Percentiles rank a stretch among this genome's conserved stretches.
phyloP scores from a whole-genome alignment of 2,888 invertebrate genomes.

The Melangyna quadrimaculata region DNA sequence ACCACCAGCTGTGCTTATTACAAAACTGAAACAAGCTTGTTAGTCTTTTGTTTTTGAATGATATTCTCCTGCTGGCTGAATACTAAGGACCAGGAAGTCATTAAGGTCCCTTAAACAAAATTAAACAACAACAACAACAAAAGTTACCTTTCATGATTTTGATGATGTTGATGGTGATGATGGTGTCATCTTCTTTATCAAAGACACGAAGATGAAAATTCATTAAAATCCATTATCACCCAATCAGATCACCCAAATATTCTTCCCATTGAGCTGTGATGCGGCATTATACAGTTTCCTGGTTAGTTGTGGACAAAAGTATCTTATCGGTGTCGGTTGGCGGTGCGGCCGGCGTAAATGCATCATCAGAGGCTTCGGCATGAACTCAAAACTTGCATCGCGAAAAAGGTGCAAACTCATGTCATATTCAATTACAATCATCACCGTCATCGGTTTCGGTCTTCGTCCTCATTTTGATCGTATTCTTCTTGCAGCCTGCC shows the following conservation, averaged over 20 bases:
- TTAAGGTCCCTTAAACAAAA: conserved; percentile 25
- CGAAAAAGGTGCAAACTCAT: conserved; percentile 67
- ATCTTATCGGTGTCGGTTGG: conserved; percentile 39
- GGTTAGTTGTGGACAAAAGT: neutral
- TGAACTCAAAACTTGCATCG: conserved; percentile 1
- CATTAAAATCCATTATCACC: conserved; percentile 68
- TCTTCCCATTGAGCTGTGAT: conserved; percentile 36
- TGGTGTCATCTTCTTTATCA: conserved; percentile 28
- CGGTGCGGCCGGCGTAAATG: neutral
- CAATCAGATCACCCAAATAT: conserved; percentile 64
- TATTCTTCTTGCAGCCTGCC: neutral
- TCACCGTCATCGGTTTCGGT: conserved; percentile 32
- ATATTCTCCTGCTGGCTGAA: neutral
- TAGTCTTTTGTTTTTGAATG: neutral
- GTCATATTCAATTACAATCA: conserved; percentile 71
- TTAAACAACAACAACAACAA: neutral
- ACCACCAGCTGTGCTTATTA: conserved; percentile 63
- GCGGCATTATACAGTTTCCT: neutral
- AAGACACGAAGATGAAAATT: conserved; percentile 34
- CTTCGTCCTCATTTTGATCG: neutral
- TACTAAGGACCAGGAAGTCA: conserved; percentile 48
- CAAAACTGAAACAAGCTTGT: neutral
- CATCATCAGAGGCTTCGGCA: no score
- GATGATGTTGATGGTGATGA: neutral
- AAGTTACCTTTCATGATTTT: conserved; percentile 15